Evolutionary conservation across 2,888 invertebrate species (phyloP).

Genomic region (Leucoma salicis): DNA sequence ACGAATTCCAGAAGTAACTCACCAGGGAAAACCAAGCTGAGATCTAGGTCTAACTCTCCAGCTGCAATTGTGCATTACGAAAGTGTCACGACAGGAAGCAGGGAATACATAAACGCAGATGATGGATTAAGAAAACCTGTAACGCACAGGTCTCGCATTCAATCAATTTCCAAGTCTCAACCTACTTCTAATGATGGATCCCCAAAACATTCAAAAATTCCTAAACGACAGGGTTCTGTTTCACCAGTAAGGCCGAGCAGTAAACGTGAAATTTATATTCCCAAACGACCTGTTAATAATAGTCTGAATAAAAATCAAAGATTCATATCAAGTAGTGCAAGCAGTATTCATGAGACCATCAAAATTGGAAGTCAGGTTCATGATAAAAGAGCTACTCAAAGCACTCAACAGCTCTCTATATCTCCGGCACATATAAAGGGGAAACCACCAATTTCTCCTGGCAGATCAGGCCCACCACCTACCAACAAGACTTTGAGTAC

Average conservation of each 20-base stretch:
- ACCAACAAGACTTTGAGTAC: conserved; percentile 69
- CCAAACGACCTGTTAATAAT: conserved; percentile 49
- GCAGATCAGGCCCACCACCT: conserved; percentile 72
- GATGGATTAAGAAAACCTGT: conserved; percentile 54
- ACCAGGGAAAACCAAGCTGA: conserved; percentile 60
- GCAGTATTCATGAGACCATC: conserved; percentile 73
- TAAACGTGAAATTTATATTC: conserved; percentile 40
- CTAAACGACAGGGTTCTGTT: conserved; percentile 71
- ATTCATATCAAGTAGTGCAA: conserved; percentile 74
- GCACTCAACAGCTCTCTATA: conserved; percentile 65
- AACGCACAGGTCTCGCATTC: conserved; percentile 59
- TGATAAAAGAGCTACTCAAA: conserved; percentile 67
- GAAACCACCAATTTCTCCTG: conserved; percentile 76
- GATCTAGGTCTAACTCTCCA: conserved; percentile 73
- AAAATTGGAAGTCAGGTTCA: conserved; percentile 65
- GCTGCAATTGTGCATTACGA: conserved; percentile 60
- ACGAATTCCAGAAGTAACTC: conserved; percentile 66
- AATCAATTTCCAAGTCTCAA: conserved; percentile 65
- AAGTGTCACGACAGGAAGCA: conserved; percentile 47
- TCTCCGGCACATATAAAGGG: conserved; percentile 65
- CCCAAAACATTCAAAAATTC: conserved; percentile 75
- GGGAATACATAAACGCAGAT: conserved; percentile 52
- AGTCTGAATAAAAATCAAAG: conserved; percentile 59
- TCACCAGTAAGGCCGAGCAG: conserved; percentile 58
- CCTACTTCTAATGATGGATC: conserved; percentile 75